Conservation (phyloP, 92 coral and sea anemone species). For the Galaxea fascicularis region DNA sequence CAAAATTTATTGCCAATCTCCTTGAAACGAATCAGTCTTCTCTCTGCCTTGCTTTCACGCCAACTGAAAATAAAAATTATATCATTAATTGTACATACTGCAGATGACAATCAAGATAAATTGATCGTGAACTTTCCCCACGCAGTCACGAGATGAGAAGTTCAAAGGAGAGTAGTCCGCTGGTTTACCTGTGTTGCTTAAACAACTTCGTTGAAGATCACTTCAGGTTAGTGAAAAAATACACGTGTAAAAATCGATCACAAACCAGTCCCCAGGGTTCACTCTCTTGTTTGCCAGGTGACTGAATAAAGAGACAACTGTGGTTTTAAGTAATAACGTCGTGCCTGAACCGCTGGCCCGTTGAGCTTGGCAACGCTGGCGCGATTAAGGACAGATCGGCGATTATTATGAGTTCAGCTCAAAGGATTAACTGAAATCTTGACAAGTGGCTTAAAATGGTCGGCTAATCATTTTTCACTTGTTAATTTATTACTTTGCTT, state of each 20-base stretch:
- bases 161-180: not conserved
- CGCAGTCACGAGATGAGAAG: slow-evolving; percentile 26
- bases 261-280: not conserved
- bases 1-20: not conserved
- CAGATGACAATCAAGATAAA: slow-evolving; percentile 36
- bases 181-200: not conserved
- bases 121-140: slow-evolving; percentile 30
- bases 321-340: not conserved
- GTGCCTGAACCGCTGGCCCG: slow-evolving; percentile 28
- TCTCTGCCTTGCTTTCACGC: not conserved
- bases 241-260: not conserved
- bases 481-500: slow-evolving; percentile 70
- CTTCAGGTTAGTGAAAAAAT: not conserved
- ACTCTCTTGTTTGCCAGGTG: not conserved
- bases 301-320: slow-evolving; percentile 21
- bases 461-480: slow-evolving; percentile 36
- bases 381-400: slow-evolving; percentile 8
- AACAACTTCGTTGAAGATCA: not conserved
- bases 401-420: slow-evolving; percentile 51
- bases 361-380: slow-evolving; percentile 26
- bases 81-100: slow-evolving; percentile 38
- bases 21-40: not conserved
- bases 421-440: slow-evolving; percentile 29
- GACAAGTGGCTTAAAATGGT: slow-evolving; percentile 23
- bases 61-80: slow-evolving; percentile 32